These are phyloP conservation scores for Megaceryle torquata DNA, from an alignment of 2,113 vertebrate genomes.

Conservation along the genomic window DNA sequence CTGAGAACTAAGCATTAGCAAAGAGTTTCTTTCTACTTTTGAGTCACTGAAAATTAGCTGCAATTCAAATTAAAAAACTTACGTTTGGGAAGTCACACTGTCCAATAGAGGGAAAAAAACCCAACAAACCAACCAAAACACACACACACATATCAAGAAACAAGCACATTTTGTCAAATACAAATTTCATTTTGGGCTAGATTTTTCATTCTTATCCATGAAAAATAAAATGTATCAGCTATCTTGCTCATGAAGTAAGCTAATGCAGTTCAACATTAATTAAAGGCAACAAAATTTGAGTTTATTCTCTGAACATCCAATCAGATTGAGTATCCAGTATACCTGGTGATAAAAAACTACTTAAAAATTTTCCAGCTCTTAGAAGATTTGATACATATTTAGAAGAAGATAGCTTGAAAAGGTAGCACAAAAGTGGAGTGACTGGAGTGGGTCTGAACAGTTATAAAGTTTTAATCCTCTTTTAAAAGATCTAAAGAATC, in stretches of 20 bases:
- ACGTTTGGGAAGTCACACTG: neutral
- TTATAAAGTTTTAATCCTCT: neutral
- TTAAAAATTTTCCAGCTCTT: neutral
- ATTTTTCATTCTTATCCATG: neutral
- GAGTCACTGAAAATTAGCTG: neutral
- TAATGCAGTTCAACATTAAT: neutral
- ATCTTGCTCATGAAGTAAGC: neutral
- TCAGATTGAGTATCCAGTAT: neutral
- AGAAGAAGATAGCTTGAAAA: neutral
- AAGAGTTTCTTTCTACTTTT: neutral
- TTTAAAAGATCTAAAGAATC: neutral
- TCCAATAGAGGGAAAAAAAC: neutral
- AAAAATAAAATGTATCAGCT: neutral
- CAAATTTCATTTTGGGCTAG: neutral
- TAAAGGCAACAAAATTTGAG: neutral
- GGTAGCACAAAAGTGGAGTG: neutral
- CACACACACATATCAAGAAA: rapidly evolving
- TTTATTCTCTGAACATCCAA: neutral
- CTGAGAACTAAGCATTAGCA: neutral
- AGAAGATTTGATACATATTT: neutral
- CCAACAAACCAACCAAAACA: neutral
- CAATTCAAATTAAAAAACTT: neutral
- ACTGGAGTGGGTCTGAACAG: neutral
- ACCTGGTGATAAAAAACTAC: neutral
- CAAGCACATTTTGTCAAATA: neutral